These are phyloP conservation scores for Smithornis capensis DNA, from an alignment of 2,113 vertebrate genomes.

Conservation along the genomic window DNA sequence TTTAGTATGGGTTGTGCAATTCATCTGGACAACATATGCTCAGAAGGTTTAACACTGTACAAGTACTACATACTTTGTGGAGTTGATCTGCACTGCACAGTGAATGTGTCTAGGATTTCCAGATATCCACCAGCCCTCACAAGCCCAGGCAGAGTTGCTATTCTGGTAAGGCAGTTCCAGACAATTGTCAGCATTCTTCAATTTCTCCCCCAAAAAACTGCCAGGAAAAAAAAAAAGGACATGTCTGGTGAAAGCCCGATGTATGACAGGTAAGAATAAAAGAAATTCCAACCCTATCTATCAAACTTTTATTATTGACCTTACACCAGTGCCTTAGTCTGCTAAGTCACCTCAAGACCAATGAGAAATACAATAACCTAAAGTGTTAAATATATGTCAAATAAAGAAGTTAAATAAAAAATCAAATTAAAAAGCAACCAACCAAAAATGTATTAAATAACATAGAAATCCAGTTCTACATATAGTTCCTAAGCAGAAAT, in stretches of 20 bases:
- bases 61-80: not conserved
- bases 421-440: not conserved
- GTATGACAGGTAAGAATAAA: not conserved
- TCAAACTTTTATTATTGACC: not conserved
- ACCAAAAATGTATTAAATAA: not conserved
- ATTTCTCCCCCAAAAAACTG: not conserved
- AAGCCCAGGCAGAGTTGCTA: not conserved
- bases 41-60: not conserved
- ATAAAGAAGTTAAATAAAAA: not conserved
- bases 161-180: not conserved
- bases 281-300: not conserved
- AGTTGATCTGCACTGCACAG: not conserved
- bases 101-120: not conserved
- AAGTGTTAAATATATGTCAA: not conserved
- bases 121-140: slow-evolving; percentile 1
- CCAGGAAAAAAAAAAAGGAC: not conserved
- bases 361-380: not conserved
- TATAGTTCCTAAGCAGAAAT: not conserved
- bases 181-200: slow-evolving; percentile 2
- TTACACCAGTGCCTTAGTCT: not conserved
- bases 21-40: slow-evolving; percentile 47
- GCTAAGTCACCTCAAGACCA: not conserved
- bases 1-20: not conserved
- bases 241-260: not conserved
- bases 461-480: not conserved